Percentiles rank a stretch among this genome's conserved stretches.
Evolutionary conservation across 2,888 invertebrate genomes (phyloP).

Genomic region (Alentia gelatinosa): DNA sequence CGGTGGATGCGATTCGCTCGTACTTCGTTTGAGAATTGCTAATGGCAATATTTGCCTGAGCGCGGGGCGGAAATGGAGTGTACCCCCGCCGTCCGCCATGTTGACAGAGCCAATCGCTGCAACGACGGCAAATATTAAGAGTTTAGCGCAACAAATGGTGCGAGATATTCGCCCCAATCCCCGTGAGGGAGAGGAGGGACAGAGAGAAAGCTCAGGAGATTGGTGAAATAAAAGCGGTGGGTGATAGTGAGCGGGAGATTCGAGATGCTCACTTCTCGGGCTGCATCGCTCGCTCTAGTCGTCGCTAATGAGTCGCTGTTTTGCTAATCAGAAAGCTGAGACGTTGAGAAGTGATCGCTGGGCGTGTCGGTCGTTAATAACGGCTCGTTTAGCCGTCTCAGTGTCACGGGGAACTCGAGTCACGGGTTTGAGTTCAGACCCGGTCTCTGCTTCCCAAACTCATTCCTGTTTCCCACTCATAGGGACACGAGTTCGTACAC

Average conservation of each 20-base stretch:
- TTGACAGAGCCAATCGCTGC: constrained; percentile 26
- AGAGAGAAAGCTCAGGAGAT: background rate
- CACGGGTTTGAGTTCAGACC: background rate
- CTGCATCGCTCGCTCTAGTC: background rate
- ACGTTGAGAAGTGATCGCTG: background rate
- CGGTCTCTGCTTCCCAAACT: background rate
- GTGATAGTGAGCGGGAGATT: background rate
- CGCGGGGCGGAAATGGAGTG: background rate
- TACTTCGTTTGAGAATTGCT: background rate
- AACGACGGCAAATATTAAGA: background rate
- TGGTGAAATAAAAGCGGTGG: background rate
- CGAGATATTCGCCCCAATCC: background rate
- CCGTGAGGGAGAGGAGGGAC: background rate
- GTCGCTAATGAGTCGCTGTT: background rate
- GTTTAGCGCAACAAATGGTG: background rate
- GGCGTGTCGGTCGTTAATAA: background rate
- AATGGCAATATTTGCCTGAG: background rate
- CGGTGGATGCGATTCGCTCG: no score
- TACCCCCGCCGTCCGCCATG: background rate
- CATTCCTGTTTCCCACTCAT: no score
- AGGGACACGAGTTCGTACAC: background rate
- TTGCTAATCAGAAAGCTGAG: constrained; percentile 9
- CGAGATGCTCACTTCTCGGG: background rate
- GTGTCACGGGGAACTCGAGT: no score
- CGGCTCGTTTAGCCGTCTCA: background rate